Percentiles rank a stretch among this genome's conserved stretches.
Evolutionary conservation across 2,888 invertebrate genomes (phyloP).

Genomic region (Pteria penguin): DNA sequence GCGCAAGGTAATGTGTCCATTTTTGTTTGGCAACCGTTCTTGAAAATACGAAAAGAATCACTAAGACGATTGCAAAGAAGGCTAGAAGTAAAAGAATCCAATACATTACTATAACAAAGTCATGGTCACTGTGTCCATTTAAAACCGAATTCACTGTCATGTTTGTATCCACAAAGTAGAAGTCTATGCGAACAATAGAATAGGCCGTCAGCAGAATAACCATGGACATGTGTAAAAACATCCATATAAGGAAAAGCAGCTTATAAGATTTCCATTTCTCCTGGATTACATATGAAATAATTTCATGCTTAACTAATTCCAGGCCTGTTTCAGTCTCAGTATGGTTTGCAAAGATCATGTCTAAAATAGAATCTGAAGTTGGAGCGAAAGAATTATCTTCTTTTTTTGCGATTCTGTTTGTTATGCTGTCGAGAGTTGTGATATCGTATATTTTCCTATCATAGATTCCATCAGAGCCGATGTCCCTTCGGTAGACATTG

Average conservation of each 20-base stretch:
- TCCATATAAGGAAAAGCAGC: neutral
- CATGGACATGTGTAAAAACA: neutral
- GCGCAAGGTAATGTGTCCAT: neutral
- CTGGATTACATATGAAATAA: neutral
- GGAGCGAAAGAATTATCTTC: neutral
- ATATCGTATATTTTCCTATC: neutral
- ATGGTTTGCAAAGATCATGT: neutral
- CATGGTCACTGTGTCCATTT: neutral
- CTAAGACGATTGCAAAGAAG: neutral
- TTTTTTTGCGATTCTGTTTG: neutral
- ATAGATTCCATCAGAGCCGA: neutral
- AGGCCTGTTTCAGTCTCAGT: neutral
- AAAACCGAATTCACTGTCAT: neutral
- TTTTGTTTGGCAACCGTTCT: neutral
- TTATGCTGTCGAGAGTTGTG: neutral
- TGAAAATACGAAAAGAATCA: neutral
- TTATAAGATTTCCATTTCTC: neutral
- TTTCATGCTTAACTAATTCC: neutral
- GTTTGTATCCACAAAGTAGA: neutral
- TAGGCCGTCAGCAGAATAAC: neutral
- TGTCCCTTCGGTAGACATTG: neutral
- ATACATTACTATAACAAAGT: neutral
- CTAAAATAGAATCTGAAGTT: neutral
- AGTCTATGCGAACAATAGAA: neutral
- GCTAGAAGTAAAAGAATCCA: neutral